Conservation (phyloP, 2,888 invertebrate species). For the Plemyria rubiginata region DNA sequence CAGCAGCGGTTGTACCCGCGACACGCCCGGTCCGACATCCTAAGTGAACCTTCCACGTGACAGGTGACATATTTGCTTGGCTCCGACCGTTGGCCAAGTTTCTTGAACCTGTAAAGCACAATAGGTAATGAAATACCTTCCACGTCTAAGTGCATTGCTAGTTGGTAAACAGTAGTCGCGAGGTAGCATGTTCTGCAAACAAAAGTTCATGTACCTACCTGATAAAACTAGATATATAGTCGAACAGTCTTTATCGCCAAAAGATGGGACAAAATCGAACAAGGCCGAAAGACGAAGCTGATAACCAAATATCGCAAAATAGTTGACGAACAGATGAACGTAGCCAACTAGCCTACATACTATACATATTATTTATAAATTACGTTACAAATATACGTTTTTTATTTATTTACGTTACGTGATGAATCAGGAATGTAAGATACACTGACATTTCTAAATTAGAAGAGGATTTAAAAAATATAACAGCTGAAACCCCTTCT, state of each 20-base stretch:
- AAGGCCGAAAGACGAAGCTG: no score
- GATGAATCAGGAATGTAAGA: no score
- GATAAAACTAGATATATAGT: not conserved
- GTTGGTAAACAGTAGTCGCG: not conserved
- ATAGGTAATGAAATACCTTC: slow-evolving; percentile 6
- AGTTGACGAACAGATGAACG: no score
- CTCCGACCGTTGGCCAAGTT: slow-evolving; percentile 87
- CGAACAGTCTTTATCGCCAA: not conserved
- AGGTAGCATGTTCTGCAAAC: not conserved
- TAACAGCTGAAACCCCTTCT: no score
- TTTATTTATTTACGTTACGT: no score
- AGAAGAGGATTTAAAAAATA: no score
- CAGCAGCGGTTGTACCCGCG: slow-evolving; percentile 62
- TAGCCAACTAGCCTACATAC: no score
- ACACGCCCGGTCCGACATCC: slow-evolving; percentile 84
- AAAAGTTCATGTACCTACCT: not conserved
- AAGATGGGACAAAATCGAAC: no score
- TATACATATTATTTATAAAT: no score
- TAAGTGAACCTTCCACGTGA: slow-evolving; percentile 87
- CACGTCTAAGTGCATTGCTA: slow-evolving; percentile 4
- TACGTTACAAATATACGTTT: no score
- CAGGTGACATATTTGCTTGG: slow-evolving; percentile 88
- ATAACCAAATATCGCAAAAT: no score
- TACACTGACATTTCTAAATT: no score
- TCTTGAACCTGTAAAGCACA: slow-evolving; percentile 62